Percentiles rank a stretch among this genome's conserved stretches.
phyloP scores from a whole-genome alignment of 2,797 vertebrate genomes.

The Propithecus deckenii region DNA sequence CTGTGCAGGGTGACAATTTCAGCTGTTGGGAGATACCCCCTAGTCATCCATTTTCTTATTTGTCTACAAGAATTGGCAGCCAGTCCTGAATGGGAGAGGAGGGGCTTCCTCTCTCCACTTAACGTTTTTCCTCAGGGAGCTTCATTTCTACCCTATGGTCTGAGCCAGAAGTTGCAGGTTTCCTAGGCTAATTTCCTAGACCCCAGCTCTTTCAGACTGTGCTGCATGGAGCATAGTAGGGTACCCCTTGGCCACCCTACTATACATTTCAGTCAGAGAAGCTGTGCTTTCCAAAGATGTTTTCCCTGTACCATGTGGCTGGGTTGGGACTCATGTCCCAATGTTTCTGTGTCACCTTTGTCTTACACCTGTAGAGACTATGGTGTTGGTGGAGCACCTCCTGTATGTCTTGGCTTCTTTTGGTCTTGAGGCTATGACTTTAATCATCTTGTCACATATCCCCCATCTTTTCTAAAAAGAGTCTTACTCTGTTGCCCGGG shows the following conservation, averaged over 20 bases:
- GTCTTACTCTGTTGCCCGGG: too few relatives aligned
- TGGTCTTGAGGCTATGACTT: not conserved
- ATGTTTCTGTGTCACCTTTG: not conserved
- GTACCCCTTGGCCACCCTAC: not conserved
- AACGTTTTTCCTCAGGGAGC: not conserved
- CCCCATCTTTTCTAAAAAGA: not conserved
- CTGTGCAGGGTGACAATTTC: not conserved
- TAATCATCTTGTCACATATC: not conserved
- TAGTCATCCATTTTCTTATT: not conserved
- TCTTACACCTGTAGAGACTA: not conserved
- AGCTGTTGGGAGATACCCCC: not conserved
- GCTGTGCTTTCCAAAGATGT: not conserved
- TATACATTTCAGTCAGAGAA: not conserved
- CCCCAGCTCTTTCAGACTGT: not conserved
- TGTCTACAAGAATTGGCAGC: not conserved
- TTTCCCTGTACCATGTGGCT: not conserved
- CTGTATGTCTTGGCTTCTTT: not conserved
- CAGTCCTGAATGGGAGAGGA: not conserved
- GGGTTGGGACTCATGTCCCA: not conserved
- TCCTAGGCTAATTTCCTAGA: not conserved
- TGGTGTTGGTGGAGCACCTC: not conserved
- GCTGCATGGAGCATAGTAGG: not conserved
- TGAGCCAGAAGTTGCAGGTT: not conserved
- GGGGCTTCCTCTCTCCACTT: fast-evolving
- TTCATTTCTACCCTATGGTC: not conserved